These are phyloP conservation scores for Euglossa dilemma DNA, from an alignment of 1,140 invertebrate species.

Conservation along the genomic window DNA sequence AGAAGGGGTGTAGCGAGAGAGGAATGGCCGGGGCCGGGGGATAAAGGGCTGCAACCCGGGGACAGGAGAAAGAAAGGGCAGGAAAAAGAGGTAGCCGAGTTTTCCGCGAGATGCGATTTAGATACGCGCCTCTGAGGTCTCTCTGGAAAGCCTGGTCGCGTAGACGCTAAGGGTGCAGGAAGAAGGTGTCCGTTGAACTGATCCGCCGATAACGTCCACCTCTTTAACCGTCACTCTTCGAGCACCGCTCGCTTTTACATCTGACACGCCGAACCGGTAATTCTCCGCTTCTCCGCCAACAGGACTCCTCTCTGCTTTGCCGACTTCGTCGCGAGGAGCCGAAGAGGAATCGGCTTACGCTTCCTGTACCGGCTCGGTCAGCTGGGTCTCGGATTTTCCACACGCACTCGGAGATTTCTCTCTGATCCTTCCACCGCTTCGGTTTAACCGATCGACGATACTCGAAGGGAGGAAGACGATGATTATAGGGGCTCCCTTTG, in stretches of 20 bases:
- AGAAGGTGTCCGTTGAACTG: neutral
- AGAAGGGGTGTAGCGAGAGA: neutral
- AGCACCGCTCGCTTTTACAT: neutral
- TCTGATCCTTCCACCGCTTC: neutral
- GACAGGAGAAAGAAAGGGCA: slow-evolving; percentile 13
- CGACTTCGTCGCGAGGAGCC: neutral
- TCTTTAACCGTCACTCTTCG: neutral
- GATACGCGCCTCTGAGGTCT: slow-evolving; percentile 45
- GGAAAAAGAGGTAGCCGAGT: slow-evolving; percentile 43
- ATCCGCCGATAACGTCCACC: slow-evolving; percentile 26
- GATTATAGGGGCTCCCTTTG: neutral
- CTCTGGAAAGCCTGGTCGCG: neutral
- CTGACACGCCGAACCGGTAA: slow-evolving; percentile 24
- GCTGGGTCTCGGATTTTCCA: too few relatives aligned
- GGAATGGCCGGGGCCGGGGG: neutral
- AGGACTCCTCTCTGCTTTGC: neutral
- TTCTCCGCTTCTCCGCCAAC: slow-evolving; percentile 23
- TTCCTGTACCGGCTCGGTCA: too few relatives aligned
- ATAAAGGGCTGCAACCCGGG: too few relatives aligned
- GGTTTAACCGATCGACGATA: neutral
- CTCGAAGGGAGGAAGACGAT: neutral
- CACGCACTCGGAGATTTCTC: too few relatives aligned
- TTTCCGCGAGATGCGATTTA: slow-evolving; percentile 56
- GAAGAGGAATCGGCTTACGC: neutral
- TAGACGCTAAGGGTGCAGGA: neutral